phyloP scores from a whole-genome alignment of 1,140 invertebrate species.

The Hypsibius dujardini region DNA sequence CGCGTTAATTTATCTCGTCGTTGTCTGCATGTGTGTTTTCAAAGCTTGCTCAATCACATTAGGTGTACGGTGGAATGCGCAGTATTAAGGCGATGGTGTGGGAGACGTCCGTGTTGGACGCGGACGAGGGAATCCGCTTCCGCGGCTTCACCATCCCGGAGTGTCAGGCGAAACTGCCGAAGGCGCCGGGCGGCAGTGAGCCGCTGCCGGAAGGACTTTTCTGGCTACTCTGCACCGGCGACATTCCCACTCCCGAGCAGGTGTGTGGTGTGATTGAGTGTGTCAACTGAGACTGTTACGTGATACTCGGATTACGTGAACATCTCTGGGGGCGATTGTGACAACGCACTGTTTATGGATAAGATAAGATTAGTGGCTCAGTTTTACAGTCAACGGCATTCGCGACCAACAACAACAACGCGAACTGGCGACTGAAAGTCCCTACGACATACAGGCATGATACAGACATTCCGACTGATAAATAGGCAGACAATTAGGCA shows the following conservation, averaged over 20 bases:
- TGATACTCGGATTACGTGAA: no score
- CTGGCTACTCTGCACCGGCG: constrained; percentile 81
- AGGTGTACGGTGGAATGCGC: constrained; percentile 95
- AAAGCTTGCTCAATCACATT: constrained; percentile 12
- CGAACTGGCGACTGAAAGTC: no score
- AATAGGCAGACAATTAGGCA: no score
- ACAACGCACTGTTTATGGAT: no score
- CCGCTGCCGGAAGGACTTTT: constrained; percentile 87
- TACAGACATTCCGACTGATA: no score
- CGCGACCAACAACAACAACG: no score
- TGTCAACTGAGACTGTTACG: neutral
- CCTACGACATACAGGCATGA: no score
- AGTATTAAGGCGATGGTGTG: constrained; percentile 83
- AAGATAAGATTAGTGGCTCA: no score
- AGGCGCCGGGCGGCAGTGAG: constrained; percentile 60
- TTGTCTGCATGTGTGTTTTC: no score
- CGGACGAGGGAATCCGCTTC: constrained; percentile 88
- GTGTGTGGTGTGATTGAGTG: constrained; percentile 27
- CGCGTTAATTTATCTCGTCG: no score
- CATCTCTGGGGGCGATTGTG: no score
- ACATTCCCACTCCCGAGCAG: constrained; percentile 66
- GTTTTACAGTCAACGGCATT: no score
- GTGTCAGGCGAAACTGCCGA: constrained; percentile 73
- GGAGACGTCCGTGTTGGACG: constrained; percentile 82
- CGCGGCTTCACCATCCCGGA: constrained; percentile 85